phyloP scores from a whole-genome alignment of 1,140 invertebrate species.

The Drosophila nikananu region DNA sequence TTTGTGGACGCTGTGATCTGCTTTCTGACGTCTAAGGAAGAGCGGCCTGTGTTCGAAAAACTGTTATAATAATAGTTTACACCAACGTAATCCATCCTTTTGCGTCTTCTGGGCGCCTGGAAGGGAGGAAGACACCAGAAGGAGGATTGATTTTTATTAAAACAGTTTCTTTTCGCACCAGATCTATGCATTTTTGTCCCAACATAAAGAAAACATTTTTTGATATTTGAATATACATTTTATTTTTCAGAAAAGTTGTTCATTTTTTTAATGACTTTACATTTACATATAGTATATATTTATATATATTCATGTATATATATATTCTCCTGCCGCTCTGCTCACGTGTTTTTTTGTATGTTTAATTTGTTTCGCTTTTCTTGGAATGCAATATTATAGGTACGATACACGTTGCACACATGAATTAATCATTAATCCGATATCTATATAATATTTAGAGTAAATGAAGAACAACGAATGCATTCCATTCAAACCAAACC shows the following conservation, averaged over 20 bases:
- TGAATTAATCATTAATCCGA: slow-evolving; percentile 57
- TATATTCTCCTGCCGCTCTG: slow-evolving; percentile 41
- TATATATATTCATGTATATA: slow-evolving; percentile 52
- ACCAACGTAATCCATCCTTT: no score
- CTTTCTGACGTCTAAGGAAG: no score
- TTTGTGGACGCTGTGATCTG: no score
- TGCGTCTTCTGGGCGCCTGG: no score
- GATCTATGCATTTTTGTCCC: background rate
- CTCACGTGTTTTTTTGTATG: slow-evolving; percentile 26
- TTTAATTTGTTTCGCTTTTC: slow-evolving; percentile 33
- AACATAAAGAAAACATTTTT: slow-evolving; percentile 13
- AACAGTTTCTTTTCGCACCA: background rate
- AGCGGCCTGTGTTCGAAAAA: no score
- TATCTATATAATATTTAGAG: slow-evolving; percentile 48
- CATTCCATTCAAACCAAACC: slow-evolving; percentile 53
- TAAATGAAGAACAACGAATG: slow-evolving; percentile 59
- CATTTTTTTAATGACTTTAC: slow-evolving; percentile 78
- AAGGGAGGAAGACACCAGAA: background rate
- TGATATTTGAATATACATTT: slow-evolving; percentile 83
- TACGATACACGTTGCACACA: slow-evolving; percentile 64
- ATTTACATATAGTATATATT: slow-evolving; percentile 70
- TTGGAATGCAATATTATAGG: slow-evolving; percentile 43
- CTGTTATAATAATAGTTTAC: no score
- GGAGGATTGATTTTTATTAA: background rate
- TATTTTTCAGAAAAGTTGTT: slow-evolving; percentile 82